Evolutionary conservation across 2,797 vertebrate species (phyloP).

Genomic region (Pseudochromis fuscus): DNA sequence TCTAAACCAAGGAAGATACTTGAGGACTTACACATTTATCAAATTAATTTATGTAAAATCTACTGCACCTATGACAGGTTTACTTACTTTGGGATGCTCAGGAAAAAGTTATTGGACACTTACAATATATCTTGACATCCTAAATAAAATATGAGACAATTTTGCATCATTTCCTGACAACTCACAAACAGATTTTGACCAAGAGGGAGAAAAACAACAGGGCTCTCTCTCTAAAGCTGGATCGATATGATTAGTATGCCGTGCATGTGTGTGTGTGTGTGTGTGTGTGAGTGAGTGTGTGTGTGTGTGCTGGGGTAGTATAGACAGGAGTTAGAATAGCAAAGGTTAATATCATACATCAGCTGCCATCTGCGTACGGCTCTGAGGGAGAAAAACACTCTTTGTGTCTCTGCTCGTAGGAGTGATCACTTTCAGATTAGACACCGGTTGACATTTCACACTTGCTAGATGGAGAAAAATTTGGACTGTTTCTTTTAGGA

Average conservation of each 20-base stretch:
- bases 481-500: conserved; percentile 54
- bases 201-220: conserved; percentile 35
- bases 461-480: conserved; percentile 48
- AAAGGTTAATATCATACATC: conserved; percentile 83
- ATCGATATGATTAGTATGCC: conserved; percentile 77
- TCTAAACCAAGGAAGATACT: conserved; percentile 60
- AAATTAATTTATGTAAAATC: conserved; percentile 73
- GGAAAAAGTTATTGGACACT: conserved; percentile 41
- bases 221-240: conserved; percentile 55
- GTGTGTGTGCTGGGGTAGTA: conserved; percentile 25
- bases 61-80: conserved; percentile 56
- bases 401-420: conserved; percentile 52
- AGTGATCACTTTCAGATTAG: conserved; percentile 68
- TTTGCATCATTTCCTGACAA: conserved; percentile 53
- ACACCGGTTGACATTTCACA: conserved; percentile 69
- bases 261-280: conserved; percentile 20
- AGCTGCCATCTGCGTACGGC: conserved; percentile 71
- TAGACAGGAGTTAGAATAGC: conserved; percentile 71
- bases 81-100: conserved; percentile 38
- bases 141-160: conserved; percentile 45
- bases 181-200: conserved; percentile 52
- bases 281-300: conserved; percentile 25
- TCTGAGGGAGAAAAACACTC: conserved; percentile 64
- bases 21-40: conserved; percentile 69
- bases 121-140: conserved; percentile 47